phyloP scores from a whole-genome alignment of 2,888 invertebrate genomes.

The Meliscaeva auricollis region DNA sequence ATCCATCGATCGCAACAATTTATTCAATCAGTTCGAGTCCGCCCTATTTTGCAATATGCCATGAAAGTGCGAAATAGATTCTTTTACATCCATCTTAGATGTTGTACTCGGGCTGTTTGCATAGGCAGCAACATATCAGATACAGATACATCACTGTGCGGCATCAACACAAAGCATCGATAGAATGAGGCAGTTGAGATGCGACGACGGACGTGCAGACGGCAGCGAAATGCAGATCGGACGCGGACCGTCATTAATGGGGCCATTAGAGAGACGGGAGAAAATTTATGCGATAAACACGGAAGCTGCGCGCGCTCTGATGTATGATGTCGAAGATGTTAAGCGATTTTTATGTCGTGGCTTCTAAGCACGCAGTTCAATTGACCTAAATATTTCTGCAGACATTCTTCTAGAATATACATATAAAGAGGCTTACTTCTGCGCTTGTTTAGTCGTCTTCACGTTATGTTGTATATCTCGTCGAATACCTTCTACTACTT shows the following conservation, averaged over 20 bases:
- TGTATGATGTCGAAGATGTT: slow-evolving; percentile 43
- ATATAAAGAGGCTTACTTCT: slow-evolving; percentile 10
- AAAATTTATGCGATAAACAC: slow-evolving; percentile 70
- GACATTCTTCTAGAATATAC: slow-evolving; percentile 18
- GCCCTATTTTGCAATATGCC: slow-evolving; percentile 47
- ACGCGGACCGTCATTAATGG: slow-evolving; percentile 59
- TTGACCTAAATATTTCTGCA: slow-evolving; percentile 61
- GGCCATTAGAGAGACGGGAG: slow-evolving; percentile 49
- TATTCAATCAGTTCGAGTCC: slow-evolving; percentile 54
- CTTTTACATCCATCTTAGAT: slow-evolving; percentile 27
- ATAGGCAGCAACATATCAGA: slow-evolving; percentile 33
- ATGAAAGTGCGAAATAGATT: slow-evolving; percentile 66
- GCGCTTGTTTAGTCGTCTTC: background rate
- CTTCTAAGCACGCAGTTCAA: slow-evolving; percentile 33
- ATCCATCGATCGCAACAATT: slow-evolving; percentile 46
- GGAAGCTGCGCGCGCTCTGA: slow-evolving; percentile 51
- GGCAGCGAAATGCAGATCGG: slow-evolving; percentile 61
- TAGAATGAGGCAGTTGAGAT: background rate
- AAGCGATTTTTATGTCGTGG: slow-evolving; percentile 50
- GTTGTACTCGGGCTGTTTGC: slow-evolving; percentile 52
- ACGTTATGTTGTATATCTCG: background rate
- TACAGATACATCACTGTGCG: slow-evolving; percentile 41
- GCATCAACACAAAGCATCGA: slow-evolving; percentile 59
- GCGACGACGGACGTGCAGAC: background rate
- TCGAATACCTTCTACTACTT: background rate